phyloP scores from a whole-genome alignment of 2,113 vertebrate genomes.

The Stomatorhinus ivindoensis region DNA sequence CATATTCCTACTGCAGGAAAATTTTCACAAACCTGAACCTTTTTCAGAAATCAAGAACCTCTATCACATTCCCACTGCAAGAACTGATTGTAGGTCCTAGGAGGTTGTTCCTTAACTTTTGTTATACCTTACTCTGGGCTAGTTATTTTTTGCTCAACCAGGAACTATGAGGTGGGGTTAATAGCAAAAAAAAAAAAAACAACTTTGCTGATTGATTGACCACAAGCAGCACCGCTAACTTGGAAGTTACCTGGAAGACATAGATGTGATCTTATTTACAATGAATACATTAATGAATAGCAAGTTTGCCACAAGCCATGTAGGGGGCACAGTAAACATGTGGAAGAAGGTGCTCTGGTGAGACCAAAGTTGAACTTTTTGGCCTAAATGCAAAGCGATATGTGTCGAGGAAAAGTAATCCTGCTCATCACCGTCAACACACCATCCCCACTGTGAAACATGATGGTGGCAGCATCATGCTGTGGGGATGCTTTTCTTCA shows the following conservation, averaged over 20 bases:
- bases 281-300: background rate
- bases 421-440: no score
- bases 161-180: background rate
- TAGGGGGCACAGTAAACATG: no score
- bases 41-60: background rate
- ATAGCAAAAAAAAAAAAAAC: background rate
- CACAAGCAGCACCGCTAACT: background rate
- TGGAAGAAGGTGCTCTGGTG: no score
- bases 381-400: no score
- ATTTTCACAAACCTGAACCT: background rate
- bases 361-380: no score
- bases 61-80: background rate
- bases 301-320: no score
- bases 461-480: no score
- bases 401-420: no score
- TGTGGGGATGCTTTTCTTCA: no score
- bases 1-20: background rate
- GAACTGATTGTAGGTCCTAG: background rate
- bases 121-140: background rate
- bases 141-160: background rate
- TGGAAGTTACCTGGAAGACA: background rate
- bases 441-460: no score
- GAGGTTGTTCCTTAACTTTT: background rate
- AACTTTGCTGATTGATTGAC: background rate
- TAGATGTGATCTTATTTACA: background rate